A percentile compares a stretch with the other conserved stretches of the same genome.
Conservation (phyloP, 2,113 vertebrate species). For the Lanius collurio region DNA sequence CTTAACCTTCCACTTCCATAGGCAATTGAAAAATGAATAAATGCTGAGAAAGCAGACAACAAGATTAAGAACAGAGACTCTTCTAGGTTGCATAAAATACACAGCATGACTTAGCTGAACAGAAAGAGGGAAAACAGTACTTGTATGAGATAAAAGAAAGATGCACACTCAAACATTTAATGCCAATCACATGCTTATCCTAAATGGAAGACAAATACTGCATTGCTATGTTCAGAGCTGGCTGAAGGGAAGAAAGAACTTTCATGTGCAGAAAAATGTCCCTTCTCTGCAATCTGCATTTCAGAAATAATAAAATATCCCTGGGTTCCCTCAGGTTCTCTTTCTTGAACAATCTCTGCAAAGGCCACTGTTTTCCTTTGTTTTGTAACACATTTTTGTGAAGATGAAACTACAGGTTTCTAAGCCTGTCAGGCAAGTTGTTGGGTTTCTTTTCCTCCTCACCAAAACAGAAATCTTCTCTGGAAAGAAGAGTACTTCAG, state of each 20-base stretch:
- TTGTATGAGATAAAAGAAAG: constrained; percentile 12
- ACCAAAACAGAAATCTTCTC: background rate
- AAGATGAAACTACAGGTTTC: background rate
- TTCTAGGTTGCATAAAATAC: background rate
- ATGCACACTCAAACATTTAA: background rate
- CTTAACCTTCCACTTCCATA: constrained; percentile 9
- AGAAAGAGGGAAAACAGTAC: constrained; percentile 4
- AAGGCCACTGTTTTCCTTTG: background rate
- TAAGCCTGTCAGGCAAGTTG: background rate
- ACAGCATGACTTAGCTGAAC: background rate
- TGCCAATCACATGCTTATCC: background rate
- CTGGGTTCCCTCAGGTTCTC: background rate
- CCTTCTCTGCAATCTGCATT: constrained; percentile 23
- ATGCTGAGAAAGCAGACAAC: constrained; percentile 32
- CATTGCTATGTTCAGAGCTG: background rate
- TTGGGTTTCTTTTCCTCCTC: background rate
- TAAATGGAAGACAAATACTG: constrained; percentile 12
- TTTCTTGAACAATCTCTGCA: background rate
- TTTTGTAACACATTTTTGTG: background rate
- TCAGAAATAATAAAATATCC: background rate
- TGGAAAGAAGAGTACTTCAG: background rate
- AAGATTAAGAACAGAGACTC: constrained; percentile 23
- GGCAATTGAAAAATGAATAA: constrained; percentile 33
- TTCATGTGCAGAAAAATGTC: background rate
- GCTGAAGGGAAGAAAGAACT: background rate